These are phyloP conservation scores for Semaprochilodus insignis DNA, from an alignment of 2,797 vertebrate genomes.

Conservation along the genomic window DNA sequence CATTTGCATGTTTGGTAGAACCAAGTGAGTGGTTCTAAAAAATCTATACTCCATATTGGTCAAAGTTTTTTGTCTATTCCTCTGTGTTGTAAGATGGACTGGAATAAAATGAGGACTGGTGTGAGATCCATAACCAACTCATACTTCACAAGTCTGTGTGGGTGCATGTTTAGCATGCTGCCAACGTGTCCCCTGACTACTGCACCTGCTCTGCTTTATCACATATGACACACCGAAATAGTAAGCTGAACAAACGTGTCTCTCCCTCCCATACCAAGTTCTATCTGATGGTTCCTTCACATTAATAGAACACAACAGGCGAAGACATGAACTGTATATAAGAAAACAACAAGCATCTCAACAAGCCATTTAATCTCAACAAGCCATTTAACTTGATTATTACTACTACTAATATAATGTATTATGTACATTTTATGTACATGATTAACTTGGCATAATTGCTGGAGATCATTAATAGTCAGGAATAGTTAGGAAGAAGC, in stretches of 20 bases:
- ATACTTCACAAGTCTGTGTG: not conserved
- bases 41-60: too few relatives aligned
- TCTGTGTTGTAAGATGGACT: too few relatives aligned
- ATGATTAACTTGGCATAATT: not conserved
- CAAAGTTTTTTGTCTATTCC: too few relatives aligned
- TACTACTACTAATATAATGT: not conserved
- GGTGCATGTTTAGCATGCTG: not conserved
- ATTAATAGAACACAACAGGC: not conserved
- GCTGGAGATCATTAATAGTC: too few relatives aligned
- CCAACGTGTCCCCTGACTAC: not conserved
- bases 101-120: too few relatives aligned
- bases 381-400: not conserved
- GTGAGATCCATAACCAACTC: too few relatives aligned
- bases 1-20: too few relatives aligned
- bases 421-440: not conserved
- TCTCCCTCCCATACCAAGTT: not conserved
- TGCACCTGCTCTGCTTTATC: conserved; percentile 37
- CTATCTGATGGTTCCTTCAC: not conserved
- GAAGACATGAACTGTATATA: too few relatives aligned
- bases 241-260: conserved; percentile 23
- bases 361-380: not conserved
- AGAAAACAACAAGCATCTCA: not conserved
- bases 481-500: not conserved
- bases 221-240: conserved; percentile 46
- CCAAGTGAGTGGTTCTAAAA: too few relatives aligned